Evolutionary conservation across 2,797 vertebrate genomes (phyloP), one percentile per base, ranked within the genome.

Genomic region (Parauchenoglanis ngamensis): DNA sequence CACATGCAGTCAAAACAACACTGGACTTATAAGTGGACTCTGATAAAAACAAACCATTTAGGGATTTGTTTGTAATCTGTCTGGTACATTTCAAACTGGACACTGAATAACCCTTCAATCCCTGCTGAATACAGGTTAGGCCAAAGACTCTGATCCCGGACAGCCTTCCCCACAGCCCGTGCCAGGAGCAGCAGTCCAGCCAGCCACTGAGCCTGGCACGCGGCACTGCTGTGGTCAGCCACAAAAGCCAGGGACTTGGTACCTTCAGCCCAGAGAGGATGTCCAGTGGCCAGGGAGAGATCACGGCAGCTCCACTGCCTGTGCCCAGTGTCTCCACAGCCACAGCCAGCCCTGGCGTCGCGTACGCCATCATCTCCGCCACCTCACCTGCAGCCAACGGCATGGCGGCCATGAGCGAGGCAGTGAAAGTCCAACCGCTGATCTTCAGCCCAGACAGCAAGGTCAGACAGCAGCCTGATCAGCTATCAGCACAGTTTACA

Each of bases 91-190:
- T 77, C 73, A 40, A 40, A 59, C 19, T 25, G 54, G n/a, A 67
- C 44, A n/a, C 25, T 21, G 44, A 63, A 46, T 82, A 49, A 61
- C 54, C 4, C 54, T 40, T 52, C 35, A 57, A 13, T 80, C 19
- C 3, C 7, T 86, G 23, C 61, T 35, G 35, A 35, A 54, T 13
- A 0, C 92, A 99, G 98, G 98, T 99, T 96, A 97, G 98, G 97
- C 98, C 98, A 97, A 99, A 98, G 98, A 98, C 97, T 91, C 96
- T 97, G 95, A 99, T 99, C 95, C 98, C 98, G 88, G 97, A 98
- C 94, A 98, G 98, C 96, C 98, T 99, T 94, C 97, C 98, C 40
- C 89, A 95, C 93, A 95, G 96, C 90, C 97, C 95, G 0, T 95
- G 96, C 93, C 96, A 97, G 96, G 96, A 98, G 89, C 97, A 96